These are phyloP conservation scores for Caenorhabditis sulstoni DNA, from an alignment of 2,888 invertebrate genomes.

Conservation along the genomic window DNA sequence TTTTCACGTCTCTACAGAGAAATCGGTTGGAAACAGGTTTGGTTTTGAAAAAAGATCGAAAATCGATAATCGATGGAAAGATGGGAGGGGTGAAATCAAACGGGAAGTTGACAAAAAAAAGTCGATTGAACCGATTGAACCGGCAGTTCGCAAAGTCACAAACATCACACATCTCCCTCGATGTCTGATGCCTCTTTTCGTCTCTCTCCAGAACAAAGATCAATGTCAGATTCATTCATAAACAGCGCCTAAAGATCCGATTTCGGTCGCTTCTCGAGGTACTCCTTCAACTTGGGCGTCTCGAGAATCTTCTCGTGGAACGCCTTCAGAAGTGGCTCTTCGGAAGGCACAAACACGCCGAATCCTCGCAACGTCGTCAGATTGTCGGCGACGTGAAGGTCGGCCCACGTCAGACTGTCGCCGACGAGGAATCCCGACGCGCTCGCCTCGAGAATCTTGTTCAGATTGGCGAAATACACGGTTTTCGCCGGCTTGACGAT, in stretches of 20 bases:
- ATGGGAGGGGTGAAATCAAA: background rate
- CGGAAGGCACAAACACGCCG: background rate
- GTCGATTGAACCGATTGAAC: no score
- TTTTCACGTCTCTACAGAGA: background rate
- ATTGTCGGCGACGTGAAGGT: constrained; percentile 26
- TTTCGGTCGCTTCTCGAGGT: background rate
- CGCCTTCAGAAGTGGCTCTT: background rate
- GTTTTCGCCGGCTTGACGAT: constrained; percentile 2
- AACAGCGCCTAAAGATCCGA: background rate
- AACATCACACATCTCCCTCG: no score
- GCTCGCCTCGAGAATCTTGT: no score
- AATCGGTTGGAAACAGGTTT: no score
- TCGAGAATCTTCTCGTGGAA: constrained; percentile 14
- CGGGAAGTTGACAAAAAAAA: no score
- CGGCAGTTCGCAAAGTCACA: no score
- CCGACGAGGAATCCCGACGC: constrained; percentile 25
- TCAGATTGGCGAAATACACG: background rate
- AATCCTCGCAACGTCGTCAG: constrained; percentile 8
- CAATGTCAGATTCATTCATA: no score
- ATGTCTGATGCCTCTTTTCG: no score
- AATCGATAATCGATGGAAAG: no score
- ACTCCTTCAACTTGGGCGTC: constrained; percentile 19
- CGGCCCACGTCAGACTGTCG: constrained; percentile 23
- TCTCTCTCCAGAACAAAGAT: no score
- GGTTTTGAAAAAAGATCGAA: no score